Evolutionary conservation across 2,113 vertebrate genomes (phyloP), one percentile per base, ranked within the genome.

Genomic region (Neodon shergylaensis): DNA sequence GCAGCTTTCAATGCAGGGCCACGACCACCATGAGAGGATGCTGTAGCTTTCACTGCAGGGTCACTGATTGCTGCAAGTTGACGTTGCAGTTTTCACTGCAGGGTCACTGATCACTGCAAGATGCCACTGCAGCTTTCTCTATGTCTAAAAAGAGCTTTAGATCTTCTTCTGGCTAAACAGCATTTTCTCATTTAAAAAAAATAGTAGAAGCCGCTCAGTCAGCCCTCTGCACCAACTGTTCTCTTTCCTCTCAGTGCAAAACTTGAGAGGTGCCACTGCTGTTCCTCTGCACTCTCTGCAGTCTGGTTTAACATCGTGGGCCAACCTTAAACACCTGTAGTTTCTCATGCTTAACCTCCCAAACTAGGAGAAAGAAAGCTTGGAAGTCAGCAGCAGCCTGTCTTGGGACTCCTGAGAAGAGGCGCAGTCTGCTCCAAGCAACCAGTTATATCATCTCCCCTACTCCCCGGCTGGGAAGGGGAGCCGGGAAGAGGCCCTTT

Each of bases 1-100:
- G 77, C 84, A 49, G 47, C 90, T 58, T 95, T 76, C 85, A 3
- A 65, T 19, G 39, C 21, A 63, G 13, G 26, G n/a, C 26, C 26
- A 1, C 31, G 77, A 6, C 16, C 36, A 36, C 22, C 14, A 17
- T 0, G 0, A 2, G 1, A 70, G 2, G 11, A 24, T 28, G 36
- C 3, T 19, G 66, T 79, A 49, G 52, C 90, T 58, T 95, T 70
- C 88, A 3, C 72, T 19, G 39, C 21, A 54, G 13, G 26, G 26
- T n/a, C 26, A 1, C 24, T 79, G 70, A n/a, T n/a, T n/a, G n/a
- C n/a, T n/a, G n/a, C n/a, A n/a, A 6, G 0, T 52, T 1, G 11
- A 24, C 42, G 36, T 3, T 19, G 77, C 84, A 49, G 52, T 87
- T 49, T 95, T 3, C 31, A 3, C 77, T 19, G 36, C 21, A 65